phyloP scores from a whole-genome alignment of 2,888 invertebrate genomes.

The Chloroclystis v-ata region DNA sequence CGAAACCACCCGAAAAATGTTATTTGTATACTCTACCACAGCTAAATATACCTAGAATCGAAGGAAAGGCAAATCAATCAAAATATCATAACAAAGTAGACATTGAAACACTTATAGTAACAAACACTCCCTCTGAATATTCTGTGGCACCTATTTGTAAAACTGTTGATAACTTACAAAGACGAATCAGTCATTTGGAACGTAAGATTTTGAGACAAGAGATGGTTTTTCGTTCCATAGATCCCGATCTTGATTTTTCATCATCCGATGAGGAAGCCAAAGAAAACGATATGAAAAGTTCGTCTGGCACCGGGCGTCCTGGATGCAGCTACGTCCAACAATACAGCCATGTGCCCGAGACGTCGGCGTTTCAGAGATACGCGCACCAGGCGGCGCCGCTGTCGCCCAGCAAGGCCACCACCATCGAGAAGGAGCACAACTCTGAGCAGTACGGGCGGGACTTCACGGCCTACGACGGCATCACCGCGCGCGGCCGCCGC shows the following conservation, averaged over 20 bases:
- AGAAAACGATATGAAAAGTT: conserved; percentile 39
- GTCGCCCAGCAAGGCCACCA: conserved; percentile 60
- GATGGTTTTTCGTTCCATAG: conserved; percentile 59
- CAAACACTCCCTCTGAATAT: conserved; percentile 49
- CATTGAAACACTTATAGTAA: conserved; percentile 49
- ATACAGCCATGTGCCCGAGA: conserved; percentile 68
- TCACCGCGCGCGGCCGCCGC: conserved; percentile 63
- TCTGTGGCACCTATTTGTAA: conserved; percentile 33
- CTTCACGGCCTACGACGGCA: conserved; percentile 68
- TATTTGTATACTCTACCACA: conserved; percentile 52
- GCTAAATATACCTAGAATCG: conserved; percentile 49
- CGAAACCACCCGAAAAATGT: conserved; percentile 52
- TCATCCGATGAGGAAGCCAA: conserved; percentile 59
- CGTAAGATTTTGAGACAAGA: conserved; percentile 60
- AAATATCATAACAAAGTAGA: conserved; percentile 47
- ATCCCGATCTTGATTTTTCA: conserved; percentile 51
- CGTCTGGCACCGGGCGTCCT: conserved; percentile 43
- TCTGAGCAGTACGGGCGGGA: conserved; percentile 70
- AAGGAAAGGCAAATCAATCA: conserved; percentile 40
- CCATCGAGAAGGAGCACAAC: conserved; percentile 65
- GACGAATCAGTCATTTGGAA: conserved; percentile 58
- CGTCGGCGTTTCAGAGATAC: conserved; percentile 67
- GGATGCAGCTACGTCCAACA: conserved; percentile 69
- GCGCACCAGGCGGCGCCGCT: conserved; percentile 54
- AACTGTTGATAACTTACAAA: conserved; percentile 45